Evolutionary conservation across 2,113 vertebrate genomes (phyloP).

Genomic region (Haliaeetus leucogaster): DNA sequence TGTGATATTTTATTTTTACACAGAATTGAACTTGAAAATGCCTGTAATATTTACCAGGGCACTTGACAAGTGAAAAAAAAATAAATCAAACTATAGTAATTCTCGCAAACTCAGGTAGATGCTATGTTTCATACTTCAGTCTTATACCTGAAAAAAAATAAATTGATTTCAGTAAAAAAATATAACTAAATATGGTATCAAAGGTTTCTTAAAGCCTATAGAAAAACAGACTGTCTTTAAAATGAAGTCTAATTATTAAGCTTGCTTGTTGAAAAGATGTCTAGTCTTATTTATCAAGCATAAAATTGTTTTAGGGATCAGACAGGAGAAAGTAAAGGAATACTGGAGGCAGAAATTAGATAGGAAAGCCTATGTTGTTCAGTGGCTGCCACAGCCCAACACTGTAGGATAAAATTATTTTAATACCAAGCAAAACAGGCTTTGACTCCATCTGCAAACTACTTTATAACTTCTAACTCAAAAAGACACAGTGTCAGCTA

Average conservation of each 20-base stretch:
- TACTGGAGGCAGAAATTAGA: neutral
- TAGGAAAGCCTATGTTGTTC: neutral
- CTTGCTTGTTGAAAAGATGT: neutral
- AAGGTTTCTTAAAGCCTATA: neutral
- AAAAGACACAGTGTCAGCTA: neutral
- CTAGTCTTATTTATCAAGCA: neutral
- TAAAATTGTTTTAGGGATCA: neutral
- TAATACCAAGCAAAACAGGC: neutral
- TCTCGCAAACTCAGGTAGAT: neutral
- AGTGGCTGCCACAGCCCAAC: no score
- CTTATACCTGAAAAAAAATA: neutral
- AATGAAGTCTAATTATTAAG: neutral
- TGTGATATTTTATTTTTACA: slow-evolving; percentile 48
- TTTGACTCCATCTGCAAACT: no score
- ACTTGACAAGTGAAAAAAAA: slow-evolving; percentile 3
- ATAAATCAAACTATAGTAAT: neutral
- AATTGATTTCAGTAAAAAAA: slow-evolving; percentile 18
- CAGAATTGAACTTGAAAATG: slow-evolving; percentile 44
- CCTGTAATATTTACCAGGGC: slow-evolving; percentile 53
- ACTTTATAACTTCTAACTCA: neutral
- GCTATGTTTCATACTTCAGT: neutral
- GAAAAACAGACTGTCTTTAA: neutral
- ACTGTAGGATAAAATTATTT: neutral
- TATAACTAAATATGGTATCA: neutral
- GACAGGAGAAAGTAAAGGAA: neutral